Evolutionary conservation across 2,113 vertebrate species (phyloP).

Genomic region (Oxyura jamaicensis): DNA sequence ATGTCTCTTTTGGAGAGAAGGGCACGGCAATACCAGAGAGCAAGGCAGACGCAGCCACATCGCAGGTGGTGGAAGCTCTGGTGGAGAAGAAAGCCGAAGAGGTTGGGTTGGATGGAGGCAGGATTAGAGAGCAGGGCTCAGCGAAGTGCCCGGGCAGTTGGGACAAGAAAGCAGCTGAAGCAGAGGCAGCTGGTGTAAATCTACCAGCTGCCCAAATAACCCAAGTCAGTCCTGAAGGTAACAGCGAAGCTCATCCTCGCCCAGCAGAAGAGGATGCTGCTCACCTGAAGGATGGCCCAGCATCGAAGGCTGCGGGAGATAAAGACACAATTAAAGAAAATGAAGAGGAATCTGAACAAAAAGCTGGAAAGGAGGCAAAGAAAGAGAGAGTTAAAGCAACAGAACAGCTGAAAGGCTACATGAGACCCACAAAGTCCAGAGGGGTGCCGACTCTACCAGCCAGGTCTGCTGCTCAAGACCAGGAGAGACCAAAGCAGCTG

Average conservation of each 20-base stretch:
- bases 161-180: not conserved
- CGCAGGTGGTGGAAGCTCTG: not conserved
- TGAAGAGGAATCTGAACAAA: not conserved
- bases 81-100: not conserved
- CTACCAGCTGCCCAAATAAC: not conserved
- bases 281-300: fast-evolving
- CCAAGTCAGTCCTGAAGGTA: not conserved
- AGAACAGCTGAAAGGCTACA: constrained; percentile 77
- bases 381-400: constrained; percentile 28
- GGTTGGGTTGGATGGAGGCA: not conserved
- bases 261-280: not conserved
- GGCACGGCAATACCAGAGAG: not conserved
- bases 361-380: not conserved
- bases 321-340: not conserved
- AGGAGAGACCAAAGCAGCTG: not conserved
- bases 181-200: not conserved
- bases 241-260: not conserved
- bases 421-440: constrained; percentile 79
- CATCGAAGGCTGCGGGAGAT: not conserved
- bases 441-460: constrained; percentile 29
- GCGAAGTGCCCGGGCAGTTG: not conserved
- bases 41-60: not conserved
- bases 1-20: not conserved
- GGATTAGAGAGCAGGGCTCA: not conserved
- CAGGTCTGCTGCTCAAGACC: not conserved